Evolutionary conservation across 2,888 invertebrate genomes (phyloP), one percentile per base, ranked within the genome.

Genomic region (Meliscaeva auricollis): DNA sequence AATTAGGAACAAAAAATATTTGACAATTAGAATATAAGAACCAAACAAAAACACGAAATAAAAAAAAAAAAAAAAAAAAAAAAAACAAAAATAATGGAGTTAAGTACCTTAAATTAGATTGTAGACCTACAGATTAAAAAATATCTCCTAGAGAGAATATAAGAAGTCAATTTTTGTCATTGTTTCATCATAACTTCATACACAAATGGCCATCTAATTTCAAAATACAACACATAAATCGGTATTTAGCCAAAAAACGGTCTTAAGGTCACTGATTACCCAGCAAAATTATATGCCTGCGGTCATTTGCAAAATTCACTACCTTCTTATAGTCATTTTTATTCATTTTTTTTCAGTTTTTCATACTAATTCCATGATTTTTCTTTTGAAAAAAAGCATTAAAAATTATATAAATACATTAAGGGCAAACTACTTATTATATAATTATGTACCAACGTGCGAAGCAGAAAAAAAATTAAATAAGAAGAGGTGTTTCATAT

Each of bases 101-200:
- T 91, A 90, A 91, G 91, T 91, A 91, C 91, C 91, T 91, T 91
- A 90, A 89, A 90, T 89, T 91, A 91, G 91, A 89, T 89, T 89
- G 88, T 90, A 90, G 89, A 88, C 58, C 81, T 68, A 76, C 72
- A 85, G 70, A 84, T 75, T 26, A 70, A 76, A 72, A 32, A 30
- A 62, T 46, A 44, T 78, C 77, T 78, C 46, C 54, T 60, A 82
- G 68, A 82, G 60, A 44, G 81, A 87, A 70, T 70, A 70, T 48
- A 73, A 73, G 81, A 38, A 64, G 69, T 54, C 20, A 41, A 52
- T 64, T 13, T 50, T 52, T 41, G n/a, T 64, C 76, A 72, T 20
- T 72, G 62, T 50, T 54, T 72, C 64, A 41, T 72, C 41, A 73
- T 50, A 11, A 15, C 30, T 26, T 35, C 75, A 66, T 73, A 26